phyloP scores from a whole-genome alignment of 2,888 invertebrate species.

The Dolichopus griseipennis region DNA sequence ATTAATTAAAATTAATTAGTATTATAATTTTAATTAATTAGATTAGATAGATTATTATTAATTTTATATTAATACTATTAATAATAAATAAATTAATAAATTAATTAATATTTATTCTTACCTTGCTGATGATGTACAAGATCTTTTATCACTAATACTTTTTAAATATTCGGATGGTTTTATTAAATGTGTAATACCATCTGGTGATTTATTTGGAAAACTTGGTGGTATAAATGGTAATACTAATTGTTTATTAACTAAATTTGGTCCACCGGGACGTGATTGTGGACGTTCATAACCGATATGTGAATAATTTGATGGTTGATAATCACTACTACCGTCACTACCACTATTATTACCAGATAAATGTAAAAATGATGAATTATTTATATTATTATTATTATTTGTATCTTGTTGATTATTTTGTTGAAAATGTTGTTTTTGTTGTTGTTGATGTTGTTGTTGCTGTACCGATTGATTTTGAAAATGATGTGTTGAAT shows the following conservation, averaged over 20 bases:
- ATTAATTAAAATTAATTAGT: too few relatives aligned
- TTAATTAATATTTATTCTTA: constrained; percentile 31
- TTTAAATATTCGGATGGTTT: constrained; percentile 87
- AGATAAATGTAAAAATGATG: constrained; percentile 12
- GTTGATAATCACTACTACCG: constrained; percentile 36
- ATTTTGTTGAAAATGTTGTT: constrained; percentile 24
- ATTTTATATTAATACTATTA: constrained; percentile 9
- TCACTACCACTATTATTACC: constrained; percentile 24
- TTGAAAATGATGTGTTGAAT: constrained; percentile 19
- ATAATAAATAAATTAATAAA: not conserved
- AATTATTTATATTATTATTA: constrained; percentile 12
- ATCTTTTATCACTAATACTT: constrained; percentile 62
- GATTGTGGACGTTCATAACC: constrained; percentile 24
- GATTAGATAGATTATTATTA: too few relatives aligned
- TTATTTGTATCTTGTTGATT: constrained; percentile 18
- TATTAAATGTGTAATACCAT: constrained; percentile 74
- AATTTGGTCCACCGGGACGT: constrained; percentile 48
- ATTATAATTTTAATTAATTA: too few relatives aligned
- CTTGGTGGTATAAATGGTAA: constrained; percentile 86
- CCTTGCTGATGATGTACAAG: constrained; percentile 46
- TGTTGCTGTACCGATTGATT: constrained; percentile 19
- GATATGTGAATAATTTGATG: constrained; percentile 32
- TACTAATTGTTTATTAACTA: constrained; percentile 77
- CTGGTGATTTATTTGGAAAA: constrained; percentile 56
- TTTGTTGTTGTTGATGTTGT: constrained; percentile 22